Base-by-base conservation (phyloP, 2,888 invertebrate genomes). In the Polymixis flavicincta region DNA sequence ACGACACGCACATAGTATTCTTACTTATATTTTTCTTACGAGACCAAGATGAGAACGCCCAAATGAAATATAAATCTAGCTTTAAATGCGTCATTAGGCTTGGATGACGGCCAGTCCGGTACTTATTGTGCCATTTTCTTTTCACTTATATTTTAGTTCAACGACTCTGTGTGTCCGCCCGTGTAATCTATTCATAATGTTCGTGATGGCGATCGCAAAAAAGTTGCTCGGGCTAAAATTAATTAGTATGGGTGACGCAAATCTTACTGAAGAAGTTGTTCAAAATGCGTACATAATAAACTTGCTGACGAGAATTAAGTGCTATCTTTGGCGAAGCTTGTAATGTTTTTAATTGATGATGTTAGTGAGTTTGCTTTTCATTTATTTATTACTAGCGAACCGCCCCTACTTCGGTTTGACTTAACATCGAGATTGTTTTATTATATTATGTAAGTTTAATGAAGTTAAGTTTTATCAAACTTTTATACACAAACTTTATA, bases 131-230 rank as follows among this genome's bases (percentile, higher is more conserved):
- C 82, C 68, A 80, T 86, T 87, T 86, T 76, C 76, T 84, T 84
- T 88, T 72, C 80, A 85, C 73, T 84, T 86, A 86, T 80, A 84
- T 84, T 86, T 79, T 75, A 81, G 75, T 79, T n/a, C 48, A 83
- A 74, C 71, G 71, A 78, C 78, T 86, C 64, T 77, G 82, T 81
- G 84, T 83, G 76, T 78, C 76, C 78, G 67, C 60, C 83, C 83
- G 75, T 87, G 76, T 87, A 88, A 87, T 87, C 88, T 86, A 88
- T 87, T 86, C 87, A 88, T 87, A 87, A 87, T 88, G 79, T 64
- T 50, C 54, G 64, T 8, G 72, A 71, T 45, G 65, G 69, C 60
- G 63, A 82, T 76, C 74, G 66, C 69, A 61, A 76, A 81, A 84
- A 85, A 86, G 66, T 74, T 74, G 69, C 63, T 52, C n/a, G 60